phyloP scores from a whole-genome alignment of 1,140 invertebrate genomes.

The Ectropis grisescens region DNA sequence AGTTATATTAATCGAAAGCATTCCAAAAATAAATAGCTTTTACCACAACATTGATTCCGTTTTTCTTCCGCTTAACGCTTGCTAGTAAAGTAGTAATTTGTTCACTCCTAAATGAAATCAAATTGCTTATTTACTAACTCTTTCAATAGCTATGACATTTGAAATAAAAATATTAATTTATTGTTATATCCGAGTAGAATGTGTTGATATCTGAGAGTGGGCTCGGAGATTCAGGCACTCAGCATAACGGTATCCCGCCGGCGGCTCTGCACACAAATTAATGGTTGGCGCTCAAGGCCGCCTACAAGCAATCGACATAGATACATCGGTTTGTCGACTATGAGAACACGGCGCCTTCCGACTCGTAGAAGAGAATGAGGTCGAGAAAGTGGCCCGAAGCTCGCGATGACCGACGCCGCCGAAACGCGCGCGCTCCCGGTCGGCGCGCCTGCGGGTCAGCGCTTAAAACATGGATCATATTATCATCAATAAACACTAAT shows the following conservation, averaged over 20 bases:
- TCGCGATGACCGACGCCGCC: constrained; percentile 15
- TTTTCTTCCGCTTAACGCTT: too few species aligned
- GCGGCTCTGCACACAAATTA: constrained; percentile 62
- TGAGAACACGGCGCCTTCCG: constrained; percentile 48
- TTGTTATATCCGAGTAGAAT: too few species aligned
- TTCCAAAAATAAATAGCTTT: too few species aligned
- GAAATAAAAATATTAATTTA: too few species aligned
- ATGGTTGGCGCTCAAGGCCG: constrained; percentile 61
- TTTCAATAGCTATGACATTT: too few species aligned
- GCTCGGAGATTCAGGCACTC: constrained; percentile 43
- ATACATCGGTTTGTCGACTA: constrained; percentile 60
- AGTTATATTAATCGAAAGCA: too few species aligned
- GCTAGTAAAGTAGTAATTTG: too few species aligned
- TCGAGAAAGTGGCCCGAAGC: constrained; percentile 47
- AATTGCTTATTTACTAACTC: too few species aligned
- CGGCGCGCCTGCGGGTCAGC: constrained; percentile 5
- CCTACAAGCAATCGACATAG: constrained; percentile 61
- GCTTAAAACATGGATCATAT: too few species aligned
- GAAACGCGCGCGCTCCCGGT: constrained; percentile 5
- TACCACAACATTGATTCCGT: too few species aligned
- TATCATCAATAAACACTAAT: too few species aligned
- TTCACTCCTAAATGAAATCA: too few species aligned
- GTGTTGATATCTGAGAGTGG: constrained; percentile 27
- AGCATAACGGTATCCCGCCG: constrained; percentile 47
- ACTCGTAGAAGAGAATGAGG: constrained; percentile 42